Conservation (phyloP, 2,797 vertebrate species). For the Triplophysa bombifrons region DNA sequence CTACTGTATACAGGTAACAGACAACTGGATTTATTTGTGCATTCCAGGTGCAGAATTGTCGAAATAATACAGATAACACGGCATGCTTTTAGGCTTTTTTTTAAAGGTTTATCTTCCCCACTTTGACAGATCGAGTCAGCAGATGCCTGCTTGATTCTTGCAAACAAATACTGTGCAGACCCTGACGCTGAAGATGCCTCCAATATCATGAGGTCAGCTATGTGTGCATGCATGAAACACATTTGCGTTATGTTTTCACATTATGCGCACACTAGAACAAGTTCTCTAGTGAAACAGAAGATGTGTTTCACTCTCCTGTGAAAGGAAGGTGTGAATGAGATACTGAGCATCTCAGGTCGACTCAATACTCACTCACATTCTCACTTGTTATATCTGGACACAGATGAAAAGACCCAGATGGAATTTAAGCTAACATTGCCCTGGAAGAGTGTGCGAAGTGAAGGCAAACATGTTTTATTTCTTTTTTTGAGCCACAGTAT, state of each 20-base stretch:
- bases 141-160: slow-evolving; percentile 96
- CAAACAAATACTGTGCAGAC: slow-evolving; percentile 99
- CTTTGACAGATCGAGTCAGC: slow-evolving; percentile 93
- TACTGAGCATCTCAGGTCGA: slow-evolving; percentile 22
- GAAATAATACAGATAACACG: background rate
- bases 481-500: background rate
- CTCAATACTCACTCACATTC: slow-evolving; percentile 29
- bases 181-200: slow-evolving; percentile 99
- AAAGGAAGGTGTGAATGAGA: slow-evolving; percentile 53
- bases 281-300: slow-evolving; percentile 14
- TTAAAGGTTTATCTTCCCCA: slow-evolving; percentile 24
- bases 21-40: background rate
- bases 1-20: background rate
- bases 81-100: background rate
- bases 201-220: slow-evolving; percentile 97
- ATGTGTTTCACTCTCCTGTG: slow-evolving; percentile 40
- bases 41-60: background rate
- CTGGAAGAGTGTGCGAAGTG: slow-evolving; percentile 18
- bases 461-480: slow-evolving; percentile 36
- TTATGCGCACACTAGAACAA: slow-evolving; percentile 1
- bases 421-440: slow-evolving; percentile 34
- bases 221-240: background rate
- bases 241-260: background rate
- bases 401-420: slow-evolving; percentile 33
- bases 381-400: slow-evolving; percentile 48